A percentile compares a stretch with the other conserved stretches of the same genome.
Evolutionary conservation across 2,113 vertebrate species (phyloP).

Genomic region (Ancistrus triradiatus): DNA sequence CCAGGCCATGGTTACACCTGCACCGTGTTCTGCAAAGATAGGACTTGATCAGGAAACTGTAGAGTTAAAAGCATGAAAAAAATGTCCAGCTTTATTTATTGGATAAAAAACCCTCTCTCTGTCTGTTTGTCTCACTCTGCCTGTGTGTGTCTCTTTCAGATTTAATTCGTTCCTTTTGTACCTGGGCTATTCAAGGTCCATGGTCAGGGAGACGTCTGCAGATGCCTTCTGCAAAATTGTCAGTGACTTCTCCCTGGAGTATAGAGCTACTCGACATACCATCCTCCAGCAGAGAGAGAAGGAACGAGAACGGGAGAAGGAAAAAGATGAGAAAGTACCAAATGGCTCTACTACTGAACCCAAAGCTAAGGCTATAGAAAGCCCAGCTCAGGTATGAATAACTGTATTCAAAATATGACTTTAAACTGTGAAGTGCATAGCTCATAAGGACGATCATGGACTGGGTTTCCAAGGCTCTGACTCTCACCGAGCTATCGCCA

Average conservation of each 20-base stretch:
- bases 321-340: constrained; percentile 35
- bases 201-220: constrained; percentile 58
- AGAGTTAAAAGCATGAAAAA: too few relatives aligned
- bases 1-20: too few relatives aligned
- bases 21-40: too few relatives aligned
- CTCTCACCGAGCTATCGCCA: too few relatives aligned
- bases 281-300: constrained; percentile 62
- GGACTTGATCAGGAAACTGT: too few relatives aligned
- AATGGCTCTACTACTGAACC: neutral
- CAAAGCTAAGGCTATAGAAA: constrained; percentile 22
- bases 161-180: constrained; percentile 75
- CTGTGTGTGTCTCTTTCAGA: constrained; percentile 39
- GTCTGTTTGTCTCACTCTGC: neutral
- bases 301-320: constrained; percentile 45
- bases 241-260: constrained; percentile 74
- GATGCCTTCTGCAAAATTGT: constrained; percentile 70
- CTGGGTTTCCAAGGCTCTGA: too few relatives aligned
- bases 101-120: neutral
- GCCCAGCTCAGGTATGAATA: constrained; percentile 12
- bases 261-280: constrained; percentile 53
- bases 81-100: too few relatives aligned
- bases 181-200: constrained; percentile 65
- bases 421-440: too few relatives aligned
- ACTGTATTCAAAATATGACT: too few relatives aligned
- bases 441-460: too few relatives aligned